Base-by-base conservation (phyloP, 2,113 vertebrate species). In the Rhea pennata region DNA sequence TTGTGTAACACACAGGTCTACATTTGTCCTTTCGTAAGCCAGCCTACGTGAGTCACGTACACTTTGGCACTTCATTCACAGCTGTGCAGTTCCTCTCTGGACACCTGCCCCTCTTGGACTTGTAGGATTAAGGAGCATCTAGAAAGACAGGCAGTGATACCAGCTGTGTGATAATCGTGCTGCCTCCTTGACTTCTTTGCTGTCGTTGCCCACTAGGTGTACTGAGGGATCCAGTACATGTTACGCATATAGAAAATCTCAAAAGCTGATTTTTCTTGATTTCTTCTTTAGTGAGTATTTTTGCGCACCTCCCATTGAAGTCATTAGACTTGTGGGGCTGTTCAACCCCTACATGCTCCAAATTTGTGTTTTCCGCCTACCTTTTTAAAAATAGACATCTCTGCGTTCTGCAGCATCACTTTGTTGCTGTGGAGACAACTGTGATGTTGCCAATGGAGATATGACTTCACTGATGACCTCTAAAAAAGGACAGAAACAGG, bases 361-460 rank as follows among this genome's bases (percentile, higher is more conserved):
- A 89, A 92, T 73, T 95, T 92, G 89, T 96, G 88, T 95, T 95
- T 93, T 87, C 94, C 94, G 95, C 91, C 94, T 93, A 96, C 91
- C 67, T 94, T 79, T 77, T 94, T 88, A 87, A 96, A 97, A 97
- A 96, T 95, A 96, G 96, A 70, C 24, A 85, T 95, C 93, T 95
- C 50, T 27, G 70, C 0, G 2, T 91, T 87, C 82, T 90, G 72
- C 87, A 87, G 94, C 94, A 97, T 93, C 92, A 84, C 80, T 94
- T 94, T 87, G 92, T 96, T 96, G 92, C 96, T 95, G 96, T 94
- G 92, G 96, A 83, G 92, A 96, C 2, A 24, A 67, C 79, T 92
- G 95, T 96, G 91, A 83, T 91, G 94, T 96, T 96, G 95, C 96
- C 92, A 73, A 93, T 95, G 89, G 96, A 91, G 94, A 97, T 93